Base-by-base conservation (phyloP, 2,888 invertebrate species). In the Oscheius sp. region DNA sequence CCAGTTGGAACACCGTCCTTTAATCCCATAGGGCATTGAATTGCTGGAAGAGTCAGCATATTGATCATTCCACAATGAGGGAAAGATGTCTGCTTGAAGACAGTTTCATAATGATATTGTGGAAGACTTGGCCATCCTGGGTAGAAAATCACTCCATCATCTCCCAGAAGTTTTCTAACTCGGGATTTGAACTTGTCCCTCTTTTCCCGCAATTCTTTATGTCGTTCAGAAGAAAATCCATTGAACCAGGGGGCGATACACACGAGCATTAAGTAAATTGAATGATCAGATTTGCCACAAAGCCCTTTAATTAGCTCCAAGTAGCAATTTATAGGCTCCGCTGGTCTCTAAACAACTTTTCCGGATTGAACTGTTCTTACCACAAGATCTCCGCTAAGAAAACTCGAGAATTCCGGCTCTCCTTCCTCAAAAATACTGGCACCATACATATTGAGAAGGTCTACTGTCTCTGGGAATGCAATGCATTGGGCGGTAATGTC, bases 1-100 rank as follows among this genome's bases (percentile, higher is more conserved):
- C 90, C 90, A 9, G 90, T 69, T 0, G 91, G 91, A 21, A 90
- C 79, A 2, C 90, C 90, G 35, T 74, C 68, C 35, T 86, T 76
- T 58, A 90, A 79, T 7, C 90, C 90, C 56, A 90, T 81, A 1
- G 90, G 90, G 46, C 89, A 89, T 74, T 89, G 89, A 2, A 90
- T 89, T 6, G 89, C 89, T 0, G 90, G 90, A 43, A 90, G 79
- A 0, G 88, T 89, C 21, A 90, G 85, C 12, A 88, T 88, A 81
- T 90, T 90, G 76, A 89, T 89, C 53, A 83, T 77, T 64, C 79
- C 78, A 0, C 90, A 90, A 86, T 91, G 90, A 46, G 88, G 85
- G 82, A 90, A 90, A 80, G 90, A 77, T 55, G 77, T 73, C 29
- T 74, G 75, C n/a, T 76, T 76, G 35, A 76, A 68, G 18, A 83